phyloP scores from a whole-genome alignment of 2,888 invertebrate species.

The Noctua janthe region DNA sequence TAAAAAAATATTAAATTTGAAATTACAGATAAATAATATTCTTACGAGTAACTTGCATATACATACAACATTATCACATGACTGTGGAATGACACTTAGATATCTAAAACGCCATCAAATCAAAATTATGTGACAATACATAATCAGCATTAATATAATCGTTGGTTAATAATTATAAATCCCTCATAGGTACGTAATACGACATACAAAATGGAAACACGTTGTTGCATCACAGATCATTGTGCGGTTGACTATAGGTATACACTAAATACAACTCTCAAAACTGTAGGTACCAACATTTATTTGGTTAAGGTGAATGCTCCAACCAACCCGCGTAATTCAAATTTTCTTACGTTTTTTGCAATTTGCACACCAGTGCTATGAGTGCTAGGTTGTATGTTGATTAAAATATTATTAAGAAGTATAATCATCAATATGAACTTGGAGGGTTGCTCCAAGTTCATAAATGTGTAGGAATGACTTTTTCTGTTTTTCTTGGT shows the following conservation, averaged over 20 bases:
- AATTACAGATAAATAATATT: too few species aligned
- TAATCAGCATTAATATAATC: slow-evolving; percentile 13
- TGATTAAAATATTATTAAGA: too few species aligned
- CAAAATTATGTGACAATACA: not conserved
- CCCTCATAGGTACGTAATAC: slow-evolving; percentile 9
- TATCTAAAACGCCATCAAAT: slow-evolving; percentile 14
- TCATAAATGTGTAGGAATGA: too few species aligned
- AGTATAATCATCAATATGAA: too few species aligned
- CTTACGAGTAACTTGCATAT: too few species aligned
- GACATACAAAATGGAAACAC: slow-evolving; percentile 9
- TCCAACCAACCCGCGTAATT: slow-evolving; percentile 22
- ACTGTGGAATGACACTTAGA: slow-evolving; percentile 12
- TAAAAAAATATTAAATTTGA: too few species aligned
- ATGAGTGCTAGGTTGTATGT: too few species aligned
- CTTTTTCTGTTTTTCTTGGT: too few species aligned
- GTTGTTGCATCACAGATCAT: slow-evolving; percentile 9
- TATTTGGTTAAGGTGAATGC: slow-evolving; percentile 13
- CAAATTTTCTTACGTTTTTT: not conserved
- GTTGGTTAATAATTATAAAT: slow-evolving; percentile 14
- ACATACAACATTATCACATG: too few species aligned
- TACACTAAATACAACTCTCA: slow-evolving; percentile 17
- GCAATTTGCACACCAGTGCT: too few species aligned
- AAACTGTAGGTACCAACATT: slow-evolving; percentile 8
- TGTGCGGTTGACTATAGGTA: slow-evolving; percentile 15
- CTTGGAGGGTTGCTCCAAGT: too few species aligned